Percentiles rank a stretch among this genome's conserved stretches.
phyloP scores from a whole-genome alignment of 2,113 vertebrate genomes.

The Corythoichthys intestinalis region DNA sequence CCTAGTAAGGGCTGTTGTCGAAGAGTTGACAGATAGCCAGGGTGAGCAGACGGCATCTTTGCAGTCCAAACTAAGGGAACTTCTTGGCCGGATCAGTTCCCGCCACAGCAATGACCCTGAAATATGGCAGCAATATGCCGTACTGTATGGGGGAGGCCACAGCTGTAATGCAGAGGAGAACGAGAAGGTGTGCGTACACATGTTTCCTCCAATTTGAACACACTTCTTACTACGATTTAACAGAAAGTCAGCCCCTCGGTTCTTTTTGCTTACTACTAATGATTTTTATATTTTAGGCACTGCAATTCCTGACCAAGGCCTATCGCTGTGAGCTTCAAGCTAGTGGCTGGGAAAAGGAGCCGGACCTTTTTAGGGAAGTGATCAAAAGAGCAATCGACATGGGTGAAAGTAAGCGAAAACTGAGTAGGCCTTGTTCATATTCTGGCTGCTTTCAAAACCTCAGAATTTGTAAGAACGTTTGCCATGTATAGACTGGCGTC shows the following conservation, averaged over 20 bases:
- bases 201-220: background rate
- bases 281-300: slow-evolving; percentile 68
- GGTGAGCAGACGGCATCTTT: slow-evolving; percentile 70
- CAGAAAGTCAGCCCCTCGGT: background rate
- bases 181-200: slow-evolving; percentile 82
- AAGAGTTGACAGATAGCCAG: slow-evolving; percentile 72
- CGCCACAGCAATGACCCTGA: slow-evolving; percentile 79
- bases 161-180: slow-evolving; percentile 76
- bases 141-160: slow-evolving; percentile 78
- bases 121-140: slow-evolving; percentile 87
- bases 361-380: slow-evolving; percentile 80
- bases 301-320: slow-evolving; percentile 88
- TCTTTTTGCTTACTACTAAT: background rate
- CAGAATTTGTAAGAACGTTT: background rate
- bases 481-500: background rate
- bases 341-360: slow-evolving; percentile 85
- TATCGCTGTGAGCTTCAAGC: slow-evolving; percentile 87
- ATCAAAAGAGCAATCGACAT: slow-evolving; percentile 77
- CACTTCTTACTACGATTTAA: background rate
- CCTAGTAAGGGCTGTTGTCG: slow-evolving; percentile 78
- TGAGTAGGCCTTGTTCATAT: background rate
- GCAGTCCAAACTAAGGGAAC: slow-evolving; percentile 78
- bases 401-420: slow-evolving; percentile 76
- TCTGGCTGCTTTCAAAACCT: no score
- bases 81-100: slow-evolving; percentile 87